A percentile compares a stretch with the other conserved stretches of the same genome.
These are phyloP conservation scores for Coreoperca whiteheadi DNA, from an alignment of 2,113 vertebrate genomes.

Conservation along the genomic window DNA sequence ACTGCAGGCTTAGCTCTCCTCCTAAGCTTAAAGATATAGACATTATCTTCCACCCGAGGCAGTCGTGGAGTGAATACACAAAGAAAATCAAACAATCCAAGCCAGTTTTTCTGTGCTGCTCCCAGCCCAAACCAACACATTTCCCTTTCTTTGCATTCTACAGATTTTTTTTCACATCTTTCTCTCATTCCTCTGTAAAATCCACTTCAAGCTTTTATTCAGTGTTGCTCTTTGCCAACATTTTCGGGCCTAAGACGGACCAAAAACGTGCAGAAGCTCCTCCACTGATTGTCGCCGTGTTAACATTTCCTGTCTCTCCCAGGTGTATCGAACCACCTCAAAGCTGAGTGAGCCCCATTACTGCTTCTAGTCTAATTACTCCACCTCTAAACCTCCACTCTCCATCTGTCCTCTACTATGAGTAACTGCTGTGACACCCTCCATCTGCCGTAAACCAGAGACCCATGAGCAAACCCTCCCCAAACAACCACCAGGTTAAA, in stretches of 20 bases:
- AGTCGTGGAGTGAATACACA: background rate
- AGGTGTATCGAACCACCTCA: conserved; percentile 46
- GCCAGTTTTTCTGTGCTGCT: background rate
- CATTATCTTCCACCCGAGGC: background rate
- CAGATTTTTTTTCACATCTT: background rate
- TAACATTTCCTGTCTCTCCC: conserved; percentile 62
- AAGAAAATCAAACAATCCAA: background rate
- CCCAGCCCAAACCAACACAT: conserved; percentile 13
- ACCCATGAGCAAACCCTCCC: conserved; percentile 43
- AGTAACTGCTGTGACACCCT: conserved; percentile 49
- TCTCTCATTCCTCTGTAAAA: conserved; percentile 5
- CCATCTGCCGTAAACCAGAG: conserved; percentile 50
- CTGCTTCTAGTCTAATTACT: conserved; percentile 44
- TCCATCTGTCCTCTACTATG: conserved; percentile 44
- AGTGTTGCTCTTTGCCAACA: background rate
- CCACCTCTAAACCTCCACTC: conserved; percentile 54
- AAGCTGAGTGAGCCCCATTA: conserved; percentile 36
- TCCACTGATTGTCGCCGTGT: conserved; percentile 25
- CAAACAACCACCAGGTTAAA: conserved; percentile 59
- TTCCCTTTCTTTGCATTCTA: background rate
- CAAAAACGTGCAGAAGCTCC: conserved; percentile 10
- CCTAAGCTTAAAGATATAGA: background rate
- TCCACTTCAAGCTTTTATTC: background rate
- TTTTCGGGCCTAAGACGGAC: conserved; percentile 1
- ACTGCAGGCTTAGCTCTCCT: background rate